Base-by-base conservation (phyloP, 2,888 invertebrate species). In the Tetheella fluctuosa region DNA sequence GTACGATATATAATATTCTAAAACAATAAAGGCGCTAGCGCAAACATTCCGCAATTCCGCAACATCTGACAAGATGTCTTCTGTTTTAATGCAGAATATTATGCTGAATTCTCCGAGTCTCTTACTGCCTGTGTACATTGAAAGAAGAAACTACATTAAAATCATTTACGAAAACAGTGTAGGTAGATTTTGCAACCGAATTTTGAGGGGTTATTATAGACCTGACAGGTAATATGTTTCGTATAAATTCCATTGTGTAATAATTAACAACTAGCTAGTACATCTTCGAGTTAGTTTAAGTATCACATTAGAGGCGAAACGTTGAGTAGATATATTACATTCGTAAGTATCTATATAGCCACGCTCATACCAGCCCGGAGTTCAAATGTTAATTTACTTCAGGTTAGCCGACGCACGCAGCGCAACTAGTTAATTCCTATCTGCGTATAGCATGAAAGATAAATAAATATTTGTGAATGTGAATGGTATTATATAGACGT, bases 311-410 rank as follows among this genome's bases (percentile, higher is more conserved):
- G 3, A 42, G 13, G 20, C 17, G 52, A 23, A 52, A 52, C 3
- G 23, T 23, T 52, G 23, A 30, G 52, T 30, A 8, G 13, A 48
- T 57, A 53, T 23, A 42, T 25, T 53, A 52, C 63, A 68, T 53
- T 13, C 57, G 53, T 60, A 55, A 68, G 53, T 55, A 58, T 61
- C 54, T 60, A 64, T 61, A 60, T 55, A 57, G 59, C 59, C 63
- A 64, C 63, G 59, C 54, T 64, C 56, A 69, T 59, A 65, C 64
- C 30, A 66, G 65, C 62, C 61, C 62, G 23, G 74, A 71, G 76
- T 70, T 74, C 70, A 74, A 74, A 77, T 76, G 74, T 72, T 73
- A 74, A 76, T 74, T 70, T 69, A 63, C 42, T 42, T 42, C 42
- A 42, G 42, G n/a, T 7, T 63, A 65, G 62, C 63, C 58, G 59